phyloP scores from a whole-genome alignment of 2,888 invertebrate species.

The Saturnia japonica region DNA sequence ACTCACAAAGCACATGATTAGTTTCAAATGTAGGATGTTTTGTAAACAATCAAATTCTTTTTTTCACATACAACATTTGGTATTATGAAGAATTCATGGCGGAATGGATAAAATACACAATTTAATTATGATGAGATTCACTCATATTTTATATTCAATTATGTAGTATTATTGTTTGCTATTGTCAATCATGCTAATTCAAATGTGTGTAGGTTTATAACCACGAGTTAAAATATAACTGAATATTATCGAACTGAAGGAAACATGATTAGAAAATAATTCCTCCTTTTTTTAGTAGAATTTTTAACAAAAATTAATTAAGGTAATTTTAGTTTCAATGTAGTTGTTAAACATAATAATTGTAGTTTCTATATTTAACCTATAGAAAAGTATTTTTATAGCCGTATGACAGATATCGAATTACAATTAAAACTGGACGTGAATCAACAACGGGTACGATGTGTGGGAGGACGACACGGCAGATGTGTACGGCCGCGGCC shows the following conservation, averaged over 20 bases:
- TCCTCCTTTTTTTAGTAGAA: neutral
- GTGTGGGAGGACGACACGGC: slow-evolving; percentile 68
- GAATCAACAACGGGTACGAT: slow-evolving; percentile 63
- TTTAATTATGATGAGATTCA: too few species aligned
- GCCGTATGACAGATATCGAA: slow-evolving; percentile 53
- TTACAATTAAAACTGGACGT: slow-evolving; percentile 78
- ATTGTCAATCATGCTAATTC: too few species aligned
- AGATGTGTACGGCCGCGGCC: slow-evolving; percentile 76
- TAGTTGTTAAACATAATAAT: neutral
- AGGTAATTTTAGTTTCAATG: too few species aligned
- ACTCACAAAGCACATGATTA: slow-evolving; percentile 62
- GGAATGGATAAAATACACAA: too few species aligned
- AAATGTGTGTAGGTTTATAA: neutral
- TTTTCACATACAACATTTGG: slow-evolving; percentile 36
- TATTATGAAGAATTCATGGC: neutral
- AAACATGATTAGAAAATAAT: neutral
- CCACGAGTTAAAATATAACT: neutral
- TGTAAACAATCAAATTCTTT: slow-evolving; percentile 23
- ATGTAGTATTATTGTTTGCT: too few species aligned
- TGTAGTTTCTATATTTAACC: neutral
- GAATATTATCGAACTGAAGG: neutral
- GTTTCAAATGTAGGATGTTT: slow-evolving; percentile 62
- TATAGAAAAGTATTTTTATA: neutral
- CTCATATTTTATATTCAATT: too few species aligned
- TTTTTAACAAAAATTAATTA: neutral